These are phyloP conservation scores for Drosophila triauraria DNA, from an alignment of 1,140 invertebrate genomes.

Conservation along the genomic window DNA sequence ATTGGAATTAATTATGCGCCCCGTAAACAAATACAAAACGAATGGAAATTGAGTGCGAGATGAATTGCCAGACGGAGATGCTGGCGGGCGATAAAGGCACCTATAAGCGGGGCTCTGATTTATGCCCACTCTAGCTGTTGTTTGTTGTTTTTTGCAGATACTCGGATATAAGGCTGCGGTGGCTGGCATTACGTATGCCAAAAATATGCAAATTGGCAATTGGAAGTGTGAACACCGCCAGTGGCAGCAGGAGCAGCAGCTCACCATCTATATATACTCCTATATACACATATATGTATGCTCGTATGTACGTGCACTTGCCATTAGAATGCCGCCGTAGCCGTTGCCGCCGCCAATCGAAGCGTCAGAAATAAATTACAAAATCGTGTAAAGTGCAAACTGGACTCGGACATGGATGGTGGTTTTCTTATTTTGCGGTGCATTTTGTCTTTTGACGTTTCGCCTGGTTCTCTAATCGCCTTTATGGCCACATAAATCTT, in stretches of 20 bases:
- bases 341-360: slow-evolving; percentile 57
- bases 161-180: slow-evolving; percentile 7
- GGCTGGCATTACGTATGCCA: slow-evolving; percentile 74
- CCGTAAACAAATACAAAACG: slow-evolving; percentile 62
- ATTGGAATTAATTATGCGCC: slow-evolving; percentile 75
- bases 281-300: neutral
- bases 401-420: slow-evolving; percentile 62
- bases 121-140: slow-evolving; percentile 44
- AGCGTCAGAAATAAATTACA: slow-evolving; percentile 82
- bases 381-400: slow-evolving; percentile 81
- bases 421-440: slow-evolving; percentile 32
- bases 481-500: slow-evolving; percentile 82
- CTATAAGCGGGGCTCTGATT: slow-evolving; percentile 70
- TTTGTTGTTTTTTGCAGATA: neutral
- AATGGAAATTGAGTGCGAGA: slow-evolving; percentile 76
- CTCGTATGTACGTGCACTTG: slow-evolving; percentile 59
- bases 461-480: slow-evolving; percentile 72
- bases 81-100: slow-evolving; percentile 63
- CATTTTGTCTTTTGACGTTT: slow-evolving; percentile 78
- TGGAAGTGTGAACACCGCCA: slow-evolving; percentile 80
- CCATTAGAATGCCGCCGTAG: slow-evolving; percentile 71
- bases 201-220: slow-evolving; percentile 82
- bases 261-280: slow-evolving; percentile 14
- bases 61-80: slow-evolving; percentile 74
- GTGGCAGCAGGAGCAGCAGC: slow-evolving; percentile 44